Base-by-base conservation (phyloP, 2,888 invertebrate genomes). In the Encarsia formosa region DNA sequence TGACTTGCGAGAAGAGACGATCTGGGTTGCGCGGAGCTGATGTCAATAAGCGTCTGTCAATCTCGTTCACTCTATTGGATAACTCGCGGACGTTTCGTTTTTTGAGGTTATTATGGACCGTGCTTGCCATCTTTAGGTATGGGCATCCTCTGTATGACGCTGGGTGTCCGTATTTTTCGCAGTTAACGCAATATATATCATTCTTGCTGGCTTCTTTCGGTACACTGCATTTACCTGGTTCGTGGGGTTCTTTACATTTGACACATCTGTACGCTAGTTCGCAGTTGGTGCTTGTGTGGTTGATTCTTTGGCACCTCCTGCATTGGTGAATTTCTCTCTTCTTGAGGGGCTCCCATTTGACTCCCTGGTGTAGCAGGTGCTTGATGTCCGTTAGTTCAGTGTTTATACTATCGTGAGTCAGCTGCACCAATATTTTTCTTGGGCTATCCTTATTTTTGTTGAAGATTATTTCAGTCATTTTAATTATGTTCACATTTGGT, bases 381-480 rank as follows among this genome's bases (percentile, higher is more conserved):
- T 51, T 58, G 2, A 61, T 52, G 31, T 54, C 18, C 1, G 47
- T 29, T 2, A 61, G 1, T 2, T 52, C 53, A 1, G 32, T 22
- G 1, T 45, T 1, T 11, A 42, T 37, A 9, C 59, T 59, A 1
- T 51, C 18, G 0, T 46, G 29, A 1, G 59, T 43, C 1, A 60
- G 0, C 46, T 60, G 54, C 0, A 63, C 56, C 24, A 59, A 3
- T 19, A 47, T 59, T 0, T 60, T 47, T 0, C 59, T 53, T 3
- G 57, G 37, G 1, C 9, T 39, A 32, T 9, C 55, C 0, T 53
- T 49, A 8, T 53, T 19, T 15, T 34, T 41, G 11, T 4, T 16
- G 13, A 11, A 18, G 5, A n/a, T 32, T 5, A 8, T 13, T 8
- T 13, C 15, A 32, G 5, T 32, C 5, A 32, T 13, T 32, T 32